These are phyloP conservation scores for Falcaria lacertinaria DNA, from an alignment of 2,888 invertebrate genomes.

Conservation along the genomic window DNA sequence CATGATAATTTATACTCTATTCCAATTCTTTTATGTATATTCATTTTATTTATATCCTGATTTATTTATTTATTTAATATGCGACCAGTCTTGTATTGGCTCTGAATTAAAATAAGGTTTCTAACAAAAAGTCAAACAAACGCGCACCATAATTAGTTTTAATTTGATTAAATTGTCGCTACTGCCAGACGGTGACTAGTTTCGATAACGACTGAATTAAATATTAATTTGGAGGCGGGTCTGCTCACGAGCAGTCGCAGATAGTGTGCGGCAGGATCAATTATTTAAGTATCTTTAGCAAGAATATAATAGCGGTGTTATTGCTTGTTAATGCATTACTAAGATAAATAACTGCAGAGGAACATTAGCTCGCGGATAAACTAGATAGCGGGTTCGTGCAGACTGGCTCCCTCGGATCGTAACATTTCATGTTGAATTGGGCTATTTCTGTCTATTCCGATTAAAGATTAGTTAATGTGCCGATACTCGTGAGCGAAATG, in stretches of 20 bases:
- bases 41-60: too few species aligned
- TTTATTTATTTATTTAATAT: too few species aligned
- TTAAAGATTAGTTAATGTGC: not conserved
- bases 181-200: too few species aligned
- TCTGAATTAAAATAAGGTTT: too few species aligned
- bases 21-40: too few species aligned
- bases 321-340: constrained; percentile 2
- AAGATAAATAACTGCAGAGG: not conserved
- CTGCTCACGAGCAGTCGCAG: not conserved
- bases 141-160: too few species aligned
- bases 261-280: not conserved
- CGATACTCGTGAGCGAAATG: not conserved
- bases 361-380: constrained; percentile 1
- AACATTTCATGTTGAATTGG: not conserved
- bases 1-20: too few species aligned
- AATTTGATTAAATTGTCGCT: too few species aligned
- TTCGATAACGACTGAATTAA: too few species aligned
- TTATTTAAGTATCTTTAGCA: not conserved
- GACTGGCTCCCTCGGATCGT: not conserved
- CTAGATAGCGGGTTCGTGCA: not conserved
- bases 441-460: not conserved
- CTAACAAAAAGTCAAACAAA: too few species aligned
- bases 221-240: too few species aligned
- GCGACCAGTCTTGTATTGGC: too few species aligned
- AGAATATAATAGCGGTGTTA: constrained; percentile 1